phyloP scores from a whole-genome alignment of 2,888 invertebrate genomes.

The Parnassius glacialis region DNA sequence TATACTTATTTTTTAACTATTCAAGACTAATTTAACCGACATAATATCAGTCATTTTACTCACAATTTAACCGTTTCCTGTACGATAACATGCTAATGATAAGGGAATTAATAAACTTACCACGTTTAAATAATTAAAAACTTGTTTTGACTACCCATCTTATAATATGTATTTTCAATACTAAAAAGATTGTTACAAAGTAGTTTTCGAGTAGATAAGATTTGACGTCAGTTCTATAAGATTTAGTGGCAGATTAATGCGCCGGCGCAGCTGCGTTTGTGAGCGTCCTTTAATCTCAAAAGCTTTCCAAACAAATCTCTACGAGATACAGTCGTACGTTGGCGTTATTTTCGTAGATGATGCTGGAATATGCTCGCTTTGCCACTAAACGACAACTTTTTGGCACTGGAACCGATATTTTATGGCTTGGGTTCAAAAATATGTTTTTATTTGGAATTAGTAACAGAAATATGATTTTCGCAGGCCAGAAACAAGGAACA shows the following conservation, averaged over 20 bases:
- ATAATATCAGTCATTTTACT: no score
- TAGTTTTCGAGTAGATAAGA: not conserved
- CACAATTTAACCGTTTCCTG: no score
- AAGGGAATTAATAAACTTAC: no score
- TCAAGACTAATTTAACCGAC: no score
- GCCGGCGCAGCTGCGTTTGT: conserved; percentile 31
- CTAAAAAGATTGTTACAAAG: no score
- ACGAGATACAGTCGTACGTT: conserved; percentile 52
- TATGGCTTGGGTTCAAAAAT: conserved; percentile 68
- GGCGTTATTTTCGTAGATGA: conserved; percentile 72
- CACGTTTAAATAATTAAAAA: no score
- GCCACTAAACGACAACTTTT: conserved; percentile 59
- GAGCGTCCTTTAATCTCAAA: conserved; percentile 41
- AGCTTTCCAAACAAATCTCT: conserved; percentile 52
- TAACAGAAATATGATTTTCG: conserved; percentile 42
- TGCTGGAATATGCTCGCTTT: conserved; percentile 64
- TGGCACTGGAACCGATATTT: conserved; percentile 75
- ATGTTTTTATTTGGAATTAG: conserved; percentile 48
- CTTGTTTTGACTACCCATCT: no score
- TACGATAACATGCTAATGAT: no score
- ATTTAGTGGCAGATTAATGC: conserved; percentile 12
- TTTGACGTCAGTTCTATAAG: conserved; percentile 1
- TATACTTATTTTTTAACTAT: not conserved
- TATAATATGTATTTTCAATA: no score
- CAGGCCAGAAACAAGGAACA: conserved; percentile 94